Percentiles rank a stretch among this genome's conserved stretches.
These are phyloP conservation scores for Epinephelus coioides DNA, from an alignment of 2,797 vertebrate genomes.

Conservation along the genomic window DNA sequence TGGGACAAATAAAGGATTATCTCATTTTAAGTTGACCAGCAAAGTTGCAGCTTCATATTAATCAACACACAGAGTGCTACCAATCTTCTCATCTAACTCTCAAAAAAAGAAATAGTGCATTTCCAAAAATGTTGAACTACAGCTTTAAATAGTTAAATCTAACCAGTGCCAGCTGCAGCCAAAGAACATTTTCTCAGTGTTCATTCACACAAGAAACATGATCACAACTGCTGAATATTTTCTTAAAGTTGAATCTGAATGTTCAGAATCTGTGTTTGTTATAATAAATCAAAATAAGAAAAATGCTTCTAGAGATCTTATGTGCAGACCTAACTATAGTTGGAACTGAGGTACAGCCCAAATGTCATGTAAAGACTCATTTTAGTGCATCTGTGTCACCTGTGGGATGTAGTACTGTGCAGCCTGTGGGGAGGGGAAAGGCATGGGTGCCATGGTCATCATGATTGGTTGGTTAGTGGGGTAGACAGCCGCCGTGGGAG, in stretches of 20 bases:
- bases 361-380: neutral
- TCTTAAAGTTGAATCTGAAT: neutral
- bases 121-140: too few relatives aligned
- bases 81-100: too few relatives aligned
- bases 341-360: neutral
- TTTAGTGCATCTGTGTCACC: constrained; percentile 79
- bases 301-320: too few relatives aligned
- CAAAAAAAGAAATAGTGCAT: too few relatives aligned
- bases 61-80: too few relatives aligned
- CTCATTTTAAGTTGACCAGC: too few relatives aligned
- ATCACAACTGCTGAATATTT: neutral
- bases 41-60: too few relatives aligned
- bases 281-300: too few relatives aligned
- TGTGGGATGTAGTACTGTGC: constrained; percentile 98
- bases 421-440: constrained; percentile 94
- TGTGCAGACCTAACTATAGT: too few relatives aligned
- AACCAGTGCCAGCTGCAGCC: neutral
- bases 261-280: neutral
- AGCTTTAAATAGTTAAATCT: neutral
- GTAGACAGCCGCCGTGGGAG: constrained; percentile 92
- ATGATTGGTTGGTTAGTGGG: constrained; percentile 96
- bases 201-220: neutral
- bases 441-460: constrained; percentile 98
- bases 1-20: too few relatives aligned
- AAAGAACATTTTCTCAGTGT: neutral